Conservation (phyloP, 2,888 invertebrate species). For the Diarsia dahlii region DNA sequence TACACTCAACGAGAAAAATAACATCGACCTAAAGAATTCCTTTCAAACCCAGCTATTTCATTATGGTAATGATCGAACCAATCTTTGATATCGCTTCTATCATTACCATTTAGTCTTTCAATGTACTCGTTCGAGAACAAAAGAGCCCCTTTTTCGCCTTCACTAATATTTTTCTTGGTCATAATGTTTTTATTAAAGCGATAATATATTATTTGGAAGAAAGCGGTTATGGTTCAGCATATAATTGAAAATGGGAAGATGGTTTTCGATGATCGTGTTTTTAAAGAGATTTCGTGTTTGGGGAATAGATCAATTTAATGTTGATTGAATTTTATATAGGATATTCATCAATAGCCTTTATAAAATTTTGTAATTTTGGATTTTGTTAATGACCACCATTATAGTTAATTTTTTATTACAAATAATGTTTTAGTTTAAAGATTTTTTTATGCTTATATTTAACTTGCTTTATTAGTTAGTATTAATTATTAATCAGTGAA, state of each 20-base stretch:
- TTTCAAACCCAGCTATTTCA: constrained; percentile 65
- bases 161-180: constrained; percentile 55
- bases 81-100: constrained; percentile 70
- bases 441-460: too few relatives aligned
- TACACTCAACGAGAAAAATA: constrained; percentile 36
- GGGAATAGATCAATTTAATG: constrained; percentile 25
- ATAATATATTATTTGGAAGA: constrained; percentile 56
- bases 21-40: constrained; percentile 25
- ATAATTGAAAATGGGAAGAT: constrained; percentile 38
- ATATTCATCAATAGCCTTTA: too few relatives aligned
- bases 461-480: too few relatives aligned
- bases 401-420: background rate
- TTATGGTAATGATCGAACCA: constrained; percentile 73
- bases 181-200: constrained; percentile 63
- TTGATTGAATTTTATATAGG: background rate
- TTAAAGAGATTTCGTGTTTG: constrained; percentile 17
- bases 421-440: too few relatives aligned
- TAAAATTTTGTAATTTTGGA: too few relatives aligned
- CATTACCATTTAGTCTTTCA: constrained; percentile 65
- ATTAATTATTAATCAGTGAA: too few relatives aligned
- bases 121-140: constrained; percentile 53
- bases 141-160: constrained; percentile 42
- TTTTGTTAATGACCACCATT: background rate
- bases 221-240: constrained; percentile 40
- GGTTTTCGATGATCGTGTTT: constrained; percentile 35